Conservation (phyloP, 2,797 vertebrate genomes). For the Glossophaga mutica region DNA sequence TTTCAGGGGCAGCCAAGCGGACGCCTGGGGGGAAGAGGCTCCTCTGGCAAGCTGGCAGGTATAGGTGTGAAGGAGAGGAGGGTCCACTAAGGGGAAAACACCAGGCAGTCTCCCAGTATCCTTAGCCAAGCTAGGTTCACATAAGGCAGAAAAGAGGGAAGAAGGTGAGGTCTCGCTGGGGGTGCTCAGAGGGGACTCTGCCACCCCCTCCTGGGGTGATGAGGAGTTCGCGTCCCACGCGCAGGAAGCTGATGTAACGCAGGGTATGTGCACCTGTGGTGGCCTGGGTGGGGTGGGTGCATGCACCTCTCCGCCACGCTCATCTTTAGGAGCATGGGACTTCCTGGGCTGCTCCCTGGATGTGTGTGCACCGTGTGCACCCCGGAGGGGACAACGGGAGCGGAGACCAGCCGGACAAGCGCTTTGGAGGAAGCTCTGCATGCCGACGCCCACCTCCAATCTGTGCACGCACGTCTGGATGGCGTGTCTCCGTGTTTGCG, state of each 20-base stretch:
- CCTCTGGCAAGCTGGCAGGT: background rate
- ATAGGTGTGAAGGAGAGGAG: background rate
- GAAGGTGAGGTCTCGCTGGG: background rate
- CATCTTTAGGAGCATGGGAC: background rate
- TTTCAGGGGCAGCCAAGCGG: background rate
- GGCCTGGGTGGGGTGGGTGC: slow-evolving; percentile 10
- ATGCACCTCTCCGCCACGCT: background rate
- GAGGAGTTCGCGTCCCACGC: background rate
- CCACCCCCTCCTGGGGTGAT: background rate
- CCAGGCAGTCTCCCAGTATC: background rate
- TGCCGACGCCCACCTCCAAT: background rate
- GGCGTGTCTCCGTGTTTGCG: background rate
- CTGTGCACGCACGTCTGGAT: background rate
- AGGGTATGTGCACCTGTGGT: background rate
- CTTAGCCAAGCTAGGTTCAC: background rate
- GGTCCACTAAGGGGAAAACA: background rate
- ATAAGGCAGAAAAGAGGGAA: background rate
- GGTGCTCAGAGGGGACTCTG: background rate
- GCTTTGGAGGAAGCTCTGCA: background rate
- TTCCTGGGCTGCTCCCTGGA: background rate
- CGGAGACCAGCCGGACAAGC: rapidly evolving
- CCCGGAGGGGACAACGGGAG: background rate
- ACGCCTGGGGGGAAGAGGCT: background rate
- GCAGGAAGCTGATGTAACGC: slow-evolving; percentile 38
- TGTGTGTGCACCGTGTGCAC: background rate